Conservation (phyloP, 2,888 invertebrate genomes). For the Idaea biselata region DNA sequence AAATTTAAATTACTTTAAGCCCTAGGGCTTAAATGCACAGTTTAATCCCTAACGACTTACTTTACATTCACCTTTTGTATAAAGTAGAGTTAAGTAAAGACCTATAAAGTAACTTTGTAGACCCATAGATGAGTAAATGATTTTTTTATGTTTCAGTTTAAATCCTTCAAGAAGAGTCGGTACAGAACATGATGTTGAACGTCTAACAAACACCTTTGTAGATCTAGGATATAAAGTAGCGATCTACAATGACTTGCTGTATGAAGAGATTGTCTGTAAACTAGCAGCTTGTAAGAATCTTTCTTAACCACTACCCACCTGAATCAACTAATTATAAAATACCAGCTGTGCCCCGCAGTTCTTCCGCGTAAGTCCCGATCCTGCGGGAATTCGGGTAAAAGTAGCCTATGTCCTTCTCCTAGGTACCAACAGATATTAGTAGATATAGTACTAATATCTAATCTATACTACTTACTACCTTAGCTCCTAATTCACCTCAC, state of each 20-base stretch:
- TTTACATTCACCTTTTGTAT: too few species aligned
- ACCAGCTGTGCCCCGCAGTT: neutral
- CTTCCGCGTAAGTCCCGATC: too few species aligned
- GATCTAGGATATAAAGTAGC: conserved; percentile 34
- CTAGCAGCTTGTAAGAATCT: conserved; percentile 31
- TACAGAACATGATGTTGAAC: conserved; percentile 20
- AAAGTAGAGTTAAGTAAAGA: too few species aligned
- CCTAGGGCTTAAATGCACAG: too few species aligned
- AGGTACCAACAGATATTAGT: too few species aligned
- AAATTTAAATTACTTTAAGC: too few species aligned
- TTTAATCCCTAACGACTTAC: too few species aligned
- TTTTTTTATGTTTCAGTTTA: conserved; percentile 6
- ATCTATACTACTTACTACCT: too few species aligned
- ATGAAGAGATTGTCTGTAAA: conserved; percentile 32
- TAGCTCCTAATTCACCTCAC: too few species aligned
- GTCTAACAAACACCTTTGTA: conserved; percentile 32
- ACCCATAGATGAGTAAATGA: too few species aligned
- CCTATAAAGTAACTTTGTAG: too few species aligned
- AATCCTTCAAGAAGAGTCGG: conserved; percentile 9
- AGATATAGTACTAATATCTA: too few species aligned
- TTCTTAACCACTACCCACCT: neutral
- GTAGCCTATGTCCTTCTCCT: neutral
- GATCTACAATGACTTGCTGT: conserved; percentile 30
- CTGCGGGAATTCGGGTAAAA: neutral
- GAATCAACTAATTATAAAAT: neutral